These are phyloP conservation scores for Verasper variegatus DNA, from an alignment of 2,113 vertebrate genomes.

Conservation along the genomic window DNA sequence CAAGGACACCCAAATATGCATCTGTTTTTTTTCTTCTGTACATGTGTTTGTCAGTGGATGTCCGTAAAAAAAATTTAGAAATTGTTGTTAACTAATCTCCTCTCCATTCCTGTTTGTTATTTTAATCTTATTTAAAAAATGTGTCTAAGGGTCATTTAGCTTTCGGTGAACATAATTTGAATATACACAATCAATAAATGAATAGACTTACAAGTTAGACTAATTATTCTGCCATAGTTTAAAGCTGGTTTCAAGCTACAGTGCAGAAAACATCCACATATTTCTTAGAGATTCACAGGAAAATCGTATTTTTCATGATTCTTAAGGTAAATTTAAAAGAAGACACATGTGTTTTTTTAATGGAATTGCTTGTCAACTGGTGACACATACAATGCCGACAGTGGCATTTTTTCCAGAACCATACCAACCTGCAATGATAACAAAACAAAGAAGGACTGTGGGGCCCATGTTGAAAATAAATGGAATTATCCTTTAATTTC, in stretches of 20 bases:
- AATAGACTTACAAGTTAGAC: too few relatives aligned
- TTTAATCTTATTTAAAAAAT: neutral
- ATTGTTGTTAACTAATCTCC: neutral
- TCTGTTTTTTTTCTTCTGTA: neutral
- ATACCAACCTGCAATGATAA: slow-evolving; percentile 8
- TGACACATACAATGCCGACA: neutral
- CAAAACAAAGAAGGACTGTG: slow-evolving; percentile 34
- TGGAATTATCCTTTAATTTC: slow-evolving; percentile 68
- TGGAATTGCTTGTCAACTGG: neutral
- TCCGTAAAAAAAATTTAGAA: too few relatives aligned
- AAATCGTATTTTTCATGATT: too few relatives aligned
- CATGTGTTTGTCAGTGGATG: neutral
- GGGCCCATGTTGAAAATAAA: slow-evolving; percentile 54
- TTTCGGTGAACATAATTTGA: neutral
- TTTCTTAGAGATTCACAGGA: too few relatives aligned
- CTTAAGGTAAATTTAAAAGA: neutral
- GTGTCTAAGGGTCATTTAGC: neutral
- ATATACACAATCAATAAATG: neutral
- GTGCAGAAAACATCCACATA: neutral
- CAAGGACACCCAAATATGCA: slow-evolving; percentile 22
- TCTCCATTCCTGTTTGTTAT: neutral
- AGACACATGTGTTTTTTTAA: neutral
- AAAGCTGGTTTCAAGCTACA: neutral
- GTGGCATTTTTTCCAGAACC: neutral
- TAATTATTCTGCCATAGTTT: neutral